Evolutionary conservation across 1,140 invertebrate species (phyloP).

Genomic region (Hormaphis cornu): DNA sequence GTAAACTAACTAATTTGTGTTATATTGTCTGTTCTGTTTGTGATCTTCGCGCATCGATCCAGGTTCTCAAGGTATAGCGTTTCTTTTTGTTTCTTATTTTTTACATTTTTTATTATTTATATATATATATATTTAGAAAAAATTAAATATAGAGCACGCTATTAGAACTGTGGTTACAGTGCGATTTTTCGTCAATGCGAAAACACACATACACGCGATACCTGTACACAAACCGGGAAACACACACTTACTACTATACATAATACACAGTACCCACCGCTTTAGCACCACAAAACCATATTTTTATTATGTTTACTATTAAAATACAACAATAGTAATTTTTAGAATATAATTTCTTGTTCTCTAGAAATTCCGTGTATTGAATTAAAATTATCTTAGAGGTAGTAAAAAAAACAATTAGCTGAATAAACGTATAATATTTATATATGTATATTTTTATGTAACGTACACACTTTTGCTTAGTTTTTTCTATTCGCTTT

Average conservation of each 20-base stretch:
- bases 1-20: conserved; percentile 29
- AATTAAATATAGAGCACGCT: conserved; percentile 31
- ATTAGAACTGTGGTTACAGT: conserved; percentile 28
- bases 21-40: conserved; percentile 29
- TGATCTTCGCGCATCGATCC: conserved; percentile 32
- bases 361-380: conserved; percentile 8
- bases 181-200: conserved; percentile 7
- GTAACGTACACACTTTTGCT: conserved; percentile 8
- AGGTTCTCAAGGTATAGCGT: conserved; percentile 32
- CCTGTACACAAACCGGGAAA: too few species aligned
- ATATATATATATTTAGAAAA: conserved; percentile 31
- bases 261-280: not conserved
- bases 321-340: not conserved
- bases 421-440: not conserved
- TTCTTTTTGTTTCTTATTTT: conserved; percentile 3
- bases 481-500: conserved; percentile 23
- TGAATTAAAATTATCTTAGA: conserved; percentile 10
- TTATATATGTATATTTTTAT: not conserved
- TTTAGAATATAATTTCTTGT: conserved; percentile 1
- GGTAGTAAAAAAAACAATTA: conserved; percentile 12
- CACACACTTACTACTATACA: not conserved
- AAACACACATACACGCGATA: not conserved
- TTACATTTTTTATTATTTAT: conserved; percentile 18
- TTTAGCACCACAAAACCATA: conserved; percentile 22
- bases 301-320: too few species aligned